Evolutionary conservation across 2,888 invertebrate species (phyloP).

Genomic region (Catocala sponsa): DNA sequence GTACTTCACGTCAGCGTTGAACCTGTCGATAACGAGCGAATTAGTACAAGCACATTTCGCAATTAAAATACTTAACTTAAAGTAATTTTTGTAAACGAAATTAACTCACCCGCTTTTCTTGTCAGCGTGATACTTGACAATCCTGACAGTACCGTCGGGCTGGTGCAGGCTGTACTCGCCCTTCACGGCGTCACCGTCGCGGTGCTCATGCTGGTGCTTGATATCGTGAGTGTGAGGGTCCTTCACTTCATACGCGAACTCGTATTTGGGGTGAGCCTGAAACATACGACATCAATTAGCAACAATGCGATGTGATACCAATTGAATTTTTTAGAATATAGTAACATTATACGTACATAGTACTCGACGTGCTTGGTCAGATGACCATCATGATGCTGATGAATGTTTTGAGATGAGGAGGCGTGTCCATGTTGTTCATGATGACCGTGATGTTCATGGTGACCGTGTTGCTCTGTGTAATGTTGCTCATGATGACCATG

Average conservation of each 20-base stretch:
- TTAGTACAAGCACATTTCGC: too few relatives aligned
- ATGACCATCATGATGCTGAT: slow-evolving; percentile 57
- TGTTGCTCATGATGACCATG: slow-evolving; percentile 1
- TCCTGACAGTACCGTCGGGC: slow-evolving; percentile 44
- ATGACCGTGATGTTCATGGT: slow-evolving; percentile 47
- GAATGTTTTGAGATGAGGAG: slow-evolving; percentile 62
- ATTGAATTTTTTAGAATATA: not conserved
- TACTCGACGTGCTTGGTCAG: slow-evolving; percentile 52
- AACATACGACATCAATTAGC: not conserved
- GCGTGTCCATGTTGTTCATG: slow-evolving; percentile 51
- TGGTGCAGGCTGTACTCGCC: slow-evolving; percentile 41
- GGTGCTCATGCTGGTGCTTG: slow-evolving; percentile 78
- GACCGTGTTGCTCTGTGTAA: slow-evolving; percentile 42
- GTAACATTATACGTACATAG: slow-evolving; percentile 41
- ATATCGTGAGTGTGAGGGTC: slow-evolving; percentile 82
- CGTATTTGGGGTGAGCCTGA: slow-evolving; percentile 64
- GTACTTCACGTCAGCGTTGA: too few relatives aligned
- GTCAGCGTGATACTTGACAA: slow-evolving; percentile 43
- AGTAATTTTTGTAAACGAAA: not conserved
- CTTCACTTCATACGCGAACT: slow-evolving; percentile 78
- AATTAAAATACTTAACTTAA: not conserved
- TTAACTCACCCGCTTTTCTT: slow-evolving; percentile 25
- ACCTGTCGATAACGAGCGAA: not conserved
- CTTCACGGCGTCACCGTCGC: slow-evolving; percentile 48
- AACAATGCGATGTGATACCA: not conserved